phyloP scores from a whole-genome alignment of 1,140 invertebrate species.

The Drosophila arawakana region DNA sequence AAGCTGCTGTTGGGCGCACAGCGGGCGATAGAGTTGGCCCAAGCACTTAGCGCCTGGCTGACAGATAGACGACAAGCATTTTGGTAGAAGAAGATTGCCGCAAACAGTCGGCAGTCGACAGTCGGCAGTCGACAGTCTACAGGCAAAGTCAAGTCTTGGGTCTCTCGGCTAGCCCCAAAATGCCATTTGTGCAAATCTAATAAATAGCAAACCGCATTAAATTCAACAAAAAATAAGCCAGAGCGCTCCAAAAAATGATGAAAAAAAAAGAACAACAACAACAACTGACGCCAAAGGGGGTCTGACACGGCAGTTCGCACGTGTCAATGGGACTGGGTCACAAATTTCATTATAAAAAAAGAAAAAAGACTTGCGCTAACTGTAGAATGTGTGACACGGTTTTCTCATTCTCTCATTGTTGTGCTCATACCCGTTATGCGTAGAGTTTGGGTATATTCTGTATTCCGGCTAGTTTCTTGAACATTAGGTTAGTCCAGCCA shows the following conservation, averaged over 20 bases:
- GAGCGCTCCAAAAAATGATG: neutral
- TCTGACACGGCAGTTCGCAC: slow-evolving; percentile 33
- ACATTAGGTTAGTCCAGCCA: too few species aligned
- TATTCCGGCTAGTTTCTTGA: too few species aligned
- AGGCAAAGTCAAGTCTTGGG: slow-evolving; percentile 1
- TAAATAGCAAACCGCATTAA: slow-evolving; percentile 80
- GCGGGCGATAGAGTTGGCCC: slow-evolving; percentile 62
- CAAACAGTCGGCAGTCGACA: slow-evolving; percentile 2
- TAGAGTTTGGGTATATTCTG: too few species aligned
- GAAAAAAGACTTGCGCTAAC: slow-evolving; percentile 52
- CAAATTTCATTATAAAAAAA: slow-evolving; percentile 48
- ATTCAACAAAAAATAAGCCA: slow-evolving; percentile 50
- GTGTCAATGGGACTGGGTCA: slow-evolving; percentile 60
- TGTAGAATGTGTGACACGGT: slow-evolving; percentile 64
- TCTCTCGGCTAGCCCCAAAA: slow-evolving; percentile 45
- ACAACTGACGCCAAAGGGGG: slow-evolving; percentile 29
- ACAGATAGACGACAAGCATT: slow-evolving; percentile 18
- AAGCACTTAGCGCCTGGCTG: slow-evolving; percentile 70
- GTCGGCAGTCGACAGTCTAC: neutral
- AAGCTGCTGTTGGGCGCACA: slow-evolving; percentile 21
- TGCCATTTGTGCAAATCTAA: slow-evolving; percentile 78
- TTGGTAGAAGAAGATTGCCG: neutral
- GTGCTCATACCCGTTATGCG: neutral
- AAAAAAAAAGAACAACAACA: slow-evolving; percentile 2
- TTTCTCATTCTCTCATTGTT: slow-evolving; percentile 3